Percentiles rank a stretch among this genome's conserved stretches.
Conservation (phyloP, 2,797 vertebrate genomes). For the Hypotaenidia okinawae region DNA sequence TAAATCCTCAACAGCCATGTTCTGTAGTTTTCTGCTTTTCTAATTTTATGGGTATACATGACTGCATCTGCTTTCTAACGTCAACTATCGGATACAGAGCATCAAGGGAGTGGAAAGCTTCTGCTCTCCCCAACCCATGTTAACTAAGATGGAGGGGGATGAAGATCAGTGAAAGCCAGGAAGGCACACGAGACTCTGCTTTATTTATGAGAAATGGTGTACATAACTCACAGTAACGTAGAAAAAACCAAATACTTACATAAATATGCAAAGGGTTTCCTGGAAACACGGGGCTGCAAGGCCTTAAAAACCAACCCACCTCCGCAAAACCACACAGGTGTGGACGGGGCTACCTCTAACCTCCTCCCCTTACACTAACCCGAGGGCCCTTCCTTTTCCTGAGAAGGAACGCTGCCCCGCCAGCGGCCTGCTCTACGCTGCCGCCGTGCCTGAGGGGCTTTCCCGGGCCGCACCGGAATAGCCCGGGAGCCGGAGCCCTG, state of each 20-base stretch:
- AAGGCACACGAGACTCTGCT: fast-evolving
- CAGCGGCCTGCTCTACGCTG: background rate
- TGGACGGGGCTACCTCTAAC: fast-evolving
- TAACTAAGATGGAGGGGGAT: background rate
- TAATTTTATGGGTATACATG: fast-evolving
- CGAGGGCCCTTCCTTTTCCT: too few relatives aligned
- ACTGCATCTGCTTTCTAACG: fast-evolving
- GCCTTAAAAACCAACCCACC: background rate
- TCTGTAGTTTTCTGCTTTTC: background rate
- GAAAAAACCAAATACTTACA: too few relatives aligned
- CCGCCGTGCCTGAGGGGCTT: background rate
- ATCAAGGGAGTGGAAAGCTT: fast-evolving
- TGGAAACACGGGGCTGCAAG: background rate
- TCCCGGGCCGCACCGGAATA: background rate
- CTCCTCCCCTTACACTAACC: background rate
- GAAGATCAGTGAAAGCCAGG: fast-evolving
- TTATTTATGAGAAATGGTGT: background rate
- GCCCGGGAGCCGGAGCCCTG: too few relatives aligned
- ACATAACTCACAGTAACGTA: fast-evolving
- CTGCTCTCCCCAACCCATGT: background rate
- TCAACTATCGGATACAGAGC: background rate
- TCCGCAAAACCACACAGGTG: background rate
- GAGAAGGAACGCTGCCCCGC: background rate
- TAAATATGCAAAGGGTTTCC: background rate
- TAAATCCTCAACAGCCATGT: background rate